A percentile compares a stretch with the other conserved stretches of the same genome.
Evolutionary conservation across 2,888 invertebrate species (phyloP).

Genomic region (Notodonta ziczac): DNA sequence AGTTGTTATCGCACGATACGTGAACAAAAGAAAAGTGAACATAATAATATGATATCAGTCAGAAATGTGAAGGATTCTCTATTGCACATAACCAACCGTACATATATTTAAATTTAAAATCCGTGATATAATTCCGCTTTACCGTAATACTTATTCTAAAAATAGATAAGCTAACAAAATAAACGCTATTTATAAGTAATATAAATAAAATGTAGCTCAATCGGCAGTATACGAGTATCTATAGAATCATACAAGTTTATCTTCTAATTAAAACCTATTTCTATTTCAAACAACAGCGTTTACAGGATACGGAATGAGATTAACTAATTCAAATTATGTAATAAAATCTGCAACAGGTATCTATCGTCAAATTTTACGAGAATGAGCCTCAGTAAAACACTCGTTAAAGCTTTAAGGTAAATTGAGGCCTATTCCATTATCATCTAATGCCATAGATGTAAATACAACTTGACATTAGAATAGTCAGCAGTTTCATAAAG

Average conservation of each 20-base stretch:
- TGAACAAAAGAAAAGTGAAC: constrained; percentile 17
- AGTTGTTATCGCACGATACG: constrained; percentile 11
- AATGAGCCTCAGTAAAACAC: constrained; percentile 5
- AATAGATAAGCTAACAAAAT: too few relatives aligned
- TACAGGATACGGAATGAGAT: constrained; percentile 15
- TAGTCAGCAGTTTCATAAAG: constrained; percentile 20
- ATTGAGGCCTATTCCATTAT: constrained; percentile 24
- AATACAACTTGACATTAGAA: constrained; percentile 19
- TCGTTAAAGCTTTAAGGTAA: constrained; percentile 14
- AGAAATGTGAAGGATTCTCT: too few relatives aligned
- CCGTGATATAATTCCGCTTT: too few relatives aligned
- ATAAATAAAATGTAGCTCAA: too few relatives aligned
- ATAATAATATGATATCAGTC: too few relatives aligned
- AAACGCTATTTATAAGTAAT: too few relatives aligned
- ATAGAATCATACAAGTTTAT: too few relatives aligned
- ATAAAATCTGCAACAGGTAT: constrained; percentile 21
- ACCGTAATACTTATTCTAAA: too few relatives aligned
- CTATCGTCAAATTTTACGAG: constrained; percentile 23
- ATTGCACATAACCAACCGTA: too few relatives aligned
- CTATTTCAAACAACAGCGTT: constrained; percentile 22
- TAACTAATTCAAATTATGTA: constrained; percentile 23
- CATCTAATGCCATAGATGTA: constrained; percentile 23
- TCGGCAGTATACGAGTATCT: too few relatives aligned
- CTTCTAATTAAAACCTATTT: constrained; percentile 1
- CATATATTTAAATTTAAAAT: too few relatives aligned